These are phyloP conservation scores for Pachycephala philippinensis DNA, from an alignment of 2,113 vertebrate genomes.

Conservation along the genomic window DNA sequence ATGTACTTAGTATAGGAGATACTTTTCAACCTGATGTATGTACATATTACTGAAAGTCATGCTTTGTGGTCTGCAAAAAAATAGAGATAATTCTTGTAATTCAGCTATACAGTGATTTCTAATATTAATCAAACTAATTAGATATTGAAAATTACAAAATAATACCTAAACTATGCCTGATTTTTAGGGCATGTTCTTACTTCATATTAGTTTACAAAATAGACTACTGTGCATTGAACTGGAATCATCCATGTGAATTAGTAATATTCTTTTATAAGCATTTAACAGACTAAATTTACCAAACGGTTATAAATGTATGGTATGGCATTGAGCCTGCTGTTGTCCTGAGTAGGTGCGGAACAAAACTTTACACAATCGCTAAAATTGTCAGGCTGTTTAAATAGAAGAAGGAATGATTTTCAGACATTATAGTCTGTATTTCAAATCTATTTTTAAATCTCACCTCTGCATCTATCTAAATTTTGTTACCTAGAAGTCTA, in stretches of 20 bases:
- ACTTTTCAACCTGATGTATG: neutral
- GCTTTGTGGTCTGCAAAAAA: neutral
- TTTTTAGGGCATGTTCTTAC: neutral
- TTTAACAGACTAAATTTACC: neutral
- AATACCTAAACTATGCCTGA: neutral
- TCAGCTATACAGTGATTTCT: neutral
- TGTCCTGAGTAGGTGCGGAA: neutral
- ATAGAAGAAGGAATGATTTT: neutral
- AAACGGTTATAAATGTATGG: neutral
- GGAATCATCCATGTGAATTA: neutral
- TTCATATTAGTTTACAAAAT: neutral
- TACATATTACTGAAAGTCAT: neutral
- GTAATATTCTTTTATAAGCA: neutral
- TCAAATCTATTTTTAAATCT: neutral
- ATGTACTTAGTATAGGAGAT: neutral
- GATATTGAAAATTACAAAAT: neutral
- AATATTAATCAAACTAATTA: neutral
- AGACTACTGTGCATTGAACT: neutral
- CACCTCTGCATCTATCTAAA: neutral
- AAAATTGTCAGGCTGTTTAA: neutral
- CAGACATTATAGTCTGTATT: neutral
- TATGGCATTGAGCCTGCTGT: neutral
- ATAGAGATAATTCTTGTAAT: neutral
- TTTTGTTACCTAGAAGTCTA: neutral
- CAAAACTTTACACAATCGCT: neutral